phyloP scores from a whole-genome alignment of 2,888 invertebrate genomes.

The Drosophila prostipennis region DNA sequence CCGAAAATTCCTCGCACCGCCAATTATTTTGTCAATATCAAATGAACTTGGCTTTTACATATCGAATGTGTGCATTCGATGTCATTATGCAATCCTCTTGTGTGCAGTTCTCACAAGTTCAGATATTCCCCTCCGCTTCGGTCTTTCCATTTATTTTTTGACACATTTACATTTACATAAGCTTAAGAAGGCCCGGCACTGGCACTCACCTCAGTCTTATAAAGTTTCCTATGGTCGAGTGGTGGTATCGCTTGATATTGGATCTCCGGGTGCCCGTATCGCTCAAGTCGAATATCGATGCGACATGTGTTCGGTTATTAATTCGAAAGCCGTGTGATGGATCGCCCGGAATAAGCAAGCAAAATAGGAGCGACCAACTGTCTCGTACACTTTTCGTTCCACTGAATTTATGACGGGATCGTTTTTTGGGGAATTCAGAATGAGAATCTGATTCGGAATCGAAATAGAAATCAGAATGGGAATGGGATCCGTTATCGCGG shows the following conservation, averaged over 20 bases:
- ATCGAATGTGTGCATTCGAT: constrained; percentile 47
- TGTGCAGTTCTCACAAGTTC: constrained; percentile 57
- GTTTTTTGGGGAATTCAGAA: not conserved
- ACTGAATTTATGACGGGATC: constrained; percentile 64
- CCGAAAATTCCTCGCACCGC: constrained; percentile 12
- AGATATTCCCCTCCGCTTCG: constrained; percentile 9
- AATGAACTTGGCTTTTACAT: constrained; percentile 29
- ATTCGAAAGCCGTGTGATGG: constrained; percentile 71
- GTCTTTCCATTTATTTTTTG: constrained; percentile 13
- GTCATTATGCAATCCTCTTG: constrained; percentile 58
- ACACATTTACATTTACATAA: constrained; percentile 66
- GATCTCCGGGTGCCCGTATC: constrained; percentile 42
- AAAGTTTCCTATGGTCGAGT: constrained; percentile 79
- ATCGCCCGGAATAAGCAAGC: constrained; percentile 55
- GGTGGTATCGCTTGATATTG: constrained; percentile 58
- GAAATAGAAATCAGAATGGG: constrained; percentile 19
- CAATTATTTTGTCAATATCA: constrained; percentile 50
- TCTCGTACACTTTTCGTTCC: constrained; percentile 54
- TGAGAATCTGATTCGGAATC: constrained; percentile 27
- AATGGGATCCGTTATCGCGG: constrained; percentile 40
- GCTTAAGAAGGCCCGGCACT: constrained; percentile 66
- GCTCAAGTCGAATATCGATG: constrained; percentile 34
- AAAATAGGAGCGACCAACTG: constrained; percentile 52
- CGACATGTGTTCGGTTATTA: constrained; percentile 60
- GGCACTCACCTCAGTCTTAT: constrained; percentile 83